Evolutionary conservation across 2,113 vertebrate species (phyloP), one percentile per base, ranked within the genome.

Genomic region (Gambusia affinis): DNA sequence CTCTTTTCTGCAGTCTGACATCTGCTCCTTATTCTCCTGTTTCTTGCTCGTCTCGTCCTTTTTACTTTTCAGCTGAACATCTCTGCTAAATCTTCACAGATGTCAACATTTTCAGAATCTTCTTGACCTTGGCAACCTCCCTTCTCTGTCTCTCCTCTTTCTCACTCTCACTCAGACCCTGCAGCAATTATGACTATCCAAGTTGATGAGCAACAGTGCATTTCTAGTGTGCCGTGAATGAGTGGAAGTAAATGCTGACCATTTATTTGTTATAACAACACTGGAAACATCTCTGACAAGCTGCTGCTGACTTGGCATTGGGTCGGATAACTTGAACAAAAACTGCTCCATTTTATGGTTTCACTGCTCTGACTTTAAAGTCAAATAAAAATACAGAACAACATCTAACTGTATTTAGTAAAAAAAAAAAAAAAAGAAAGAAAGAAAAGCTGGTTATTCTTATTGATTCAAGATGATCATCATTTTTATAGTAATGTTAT

Each of bases 171-270:
- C 67, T 6, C 35, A 70, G 11, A 42, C 72, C 87, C 80, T 29
- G 72, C 62, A 76, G 81, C 83, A 54, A 78, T 54, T 65, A 73
- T 87, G 82, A 90, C 80, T 31, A 47, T 67, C 82, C 19, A 27
- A 1, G 64, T 10, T 70, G 75, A 85, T 80, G 82, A 87, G 81
- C 60, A 31, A 71, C 73, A 47, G 61, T 30, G 62, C 64, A 24
- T 78, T 69, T 64, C 27, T 67, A 80, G 76, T 62, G 60, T 73
- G 37, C 86, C 60, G 33, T 79, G 73, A 84, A 85, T 72, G 81
- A 85, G 68, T 42, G 64, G 63, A 65, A 72, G 66, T 44, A 75
- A 67, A 81, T 4, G 67, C 79, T 60, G 69, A 86, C 75, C 80
- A 57, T 71, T 82, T 76, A 57, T 82, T 85, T 77, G 83, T 83